phyloP scores from a whole-genome alignment of 2,888 invertebrate genomes.

The Epistrophe eligans region DNA sequence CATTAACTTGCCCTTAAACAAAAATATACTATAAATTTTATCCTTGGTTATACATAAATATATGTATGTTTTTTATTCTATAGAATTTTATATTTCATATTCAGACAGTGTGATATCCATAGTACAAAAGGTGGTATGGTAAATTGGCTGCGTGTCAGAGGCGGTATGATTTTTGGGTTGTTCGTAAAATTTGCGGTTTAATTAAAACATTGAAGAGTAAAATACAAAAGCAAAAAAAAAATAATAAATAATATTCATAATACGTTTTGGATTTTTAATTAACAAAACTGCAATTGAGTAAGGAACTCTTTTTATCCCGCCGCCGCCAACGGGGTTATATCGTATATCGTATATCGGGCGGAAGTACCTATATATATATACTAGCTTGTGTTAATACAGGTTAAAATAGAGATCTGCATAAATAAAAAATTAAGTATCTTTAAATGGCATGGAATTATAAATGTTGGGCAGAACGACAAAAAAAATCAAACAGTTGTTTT shows the following conservation, averaged over 20 bases:
- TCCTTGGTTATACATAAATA: neutral
- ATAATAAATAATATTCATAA: slow-evolving; percentile 51
- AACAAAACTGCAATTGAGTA: slow-evolving; percentile 46
- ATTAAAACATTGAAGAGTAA: slow-evolving; percentile 60
- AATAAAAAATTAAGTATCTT: slow-evolving; percentile 21
- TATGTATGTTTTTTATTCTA: slow-evolving; percentile 19
- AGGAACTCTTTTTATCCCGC: neutral
- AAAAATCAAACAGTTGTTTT: slow-evolving; percentile 19
- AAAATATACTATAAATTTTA: no score
- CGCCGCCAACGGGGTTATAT: neutral
- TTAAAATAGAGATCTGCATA: slow-evolving; percentile 33
- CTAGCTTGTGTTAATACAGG: neutral
- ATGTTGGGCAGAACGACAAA: neutral
- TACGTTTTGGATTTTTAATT: slow-evolving; percentile 69
- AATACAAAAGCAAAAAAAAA: slow-evolving; percentile 8
- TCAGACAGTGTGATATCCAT: slow-evolving; percentile 58
- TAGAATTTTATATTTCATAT: slow-evolving; percentile 62
- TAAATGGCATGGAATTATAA: slow-evolving; percentile 10
- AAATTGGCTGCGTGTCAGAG: slow-evolving; percentile 56
- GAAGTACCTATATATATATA: no score
- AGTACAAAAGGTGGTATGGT: slow-evolving; percentile 55
- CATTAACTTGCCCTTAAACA: neutral
- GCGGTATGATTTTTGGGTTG: neutral
- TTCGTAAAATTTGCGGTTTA: slow-evolving; percentile 64
- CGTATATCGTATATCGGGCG: no score